Evolutionary conservation across 2,113 vertebrate species (phyloP).

Genomic region (Gallinago jamesoni): DNA sequence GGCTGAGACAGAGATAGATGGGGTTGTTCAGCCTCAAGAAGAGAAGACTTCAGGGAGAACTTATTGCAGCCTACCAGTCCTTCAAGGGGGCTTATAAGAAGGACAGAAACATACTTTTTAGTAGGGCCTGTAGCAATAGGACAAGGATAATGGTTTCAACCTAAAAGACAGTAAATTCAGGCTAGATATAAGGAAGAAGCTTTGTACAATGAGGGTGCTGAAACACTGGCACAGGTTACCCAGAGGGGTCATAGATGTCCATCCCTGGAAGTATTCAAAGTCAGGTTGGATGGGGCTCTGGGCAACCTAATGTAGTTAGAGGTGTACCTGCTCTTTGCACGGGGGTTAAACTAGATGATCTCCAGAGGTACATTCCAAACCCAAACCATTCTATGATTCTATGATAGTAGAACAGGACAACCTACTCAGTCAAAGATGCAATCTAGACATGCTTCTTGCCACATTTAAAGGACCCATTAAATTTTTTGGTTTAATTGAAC

Average conservation of each 20-base stretch:
- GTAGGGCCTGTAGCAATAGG: background rate
- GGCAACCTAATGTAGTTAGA: background rate
- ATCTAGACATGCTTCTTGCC: background rate
- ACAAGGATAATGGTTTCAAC: background rate
- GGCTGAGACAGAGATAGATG: background rate
- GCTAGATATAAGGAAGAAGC: background rate
- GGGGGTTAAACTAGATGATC: rapidly evolving
- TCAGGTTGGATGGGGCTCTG: rapidly evolving
- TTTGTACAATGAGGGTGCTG: background rate
- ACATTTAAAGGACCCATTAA: background rate
- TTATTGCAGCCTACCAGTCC: background rate
- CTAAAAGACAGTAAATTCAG: background rate
- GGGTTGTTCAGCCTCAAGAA: background rate
- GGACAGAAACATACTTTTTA: background rate
- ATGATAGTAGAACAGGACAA: background rate
- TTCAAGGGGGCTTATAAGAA: rapidly evolving
- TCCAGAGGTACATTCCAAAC: background rate
- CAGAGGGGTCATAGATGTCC: too few species aligned
- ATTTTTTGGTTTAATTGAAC: background rate
- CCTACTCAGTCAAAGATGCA: background rate
- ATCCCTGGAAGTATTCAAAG: background rate
- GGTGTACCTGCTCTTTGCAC: background rate
- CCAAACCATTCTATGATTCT: background rate
- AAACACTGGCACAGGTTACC: background rate
- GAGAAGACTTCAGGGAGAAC: rapidly evolving